phyloP scores from a whole-genome alignment of 2,797 vertebrate genomes.

The Sebastes paucispinis region DNA sequence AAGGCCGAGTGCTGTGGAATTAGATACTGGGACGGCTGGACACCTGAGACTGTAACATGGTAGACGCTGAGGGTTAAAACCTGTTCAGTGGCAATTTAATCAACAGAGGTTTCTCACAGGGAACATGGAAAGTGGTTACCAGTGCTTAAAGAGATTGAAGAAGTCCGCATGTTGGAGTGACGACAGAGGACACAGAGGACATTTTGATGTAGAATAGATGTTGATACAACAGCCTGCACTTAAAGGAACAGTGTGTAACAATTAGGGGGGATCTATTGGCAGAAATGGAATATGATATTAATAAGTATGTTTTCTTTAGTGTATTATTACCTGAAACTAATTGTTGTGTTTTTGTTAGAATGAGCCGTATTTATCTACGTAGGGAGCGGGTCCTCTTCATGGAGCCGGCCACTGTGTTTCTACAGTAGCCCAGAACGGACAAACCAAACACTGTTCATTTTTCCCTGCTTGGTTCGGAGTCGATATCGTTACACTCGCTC shows the following conservation, averaged over 20 bases:
- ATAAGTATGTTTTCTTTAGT: no score
- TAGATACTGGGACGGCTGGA: constrained; percentile 30
- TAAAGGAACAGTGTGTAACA: no score
- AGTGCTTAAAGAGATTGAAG: constrained; percentile 34
- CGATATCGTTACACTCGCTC: no score
- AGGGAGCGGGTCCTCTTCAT: no score
- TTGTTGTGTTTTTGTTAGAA: no score
- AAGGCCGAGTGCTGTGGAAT: constrained; percentile 39
- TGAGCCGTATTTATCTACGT: fast-evolving
- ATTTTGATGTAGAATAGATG: neutral
- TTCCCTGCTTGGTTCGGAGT: no score
- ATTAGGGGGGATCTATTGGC: no score
- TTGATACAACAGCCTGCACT: neutral
- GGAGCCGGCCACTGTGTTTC: no score
- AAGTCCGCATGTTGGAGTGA: neutral
- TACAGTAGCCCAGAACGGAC: no score
- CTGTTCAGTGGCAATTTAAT: constrained; percentile 58
- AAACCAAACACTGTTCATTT: no score
- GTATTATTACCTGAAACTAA: no score
- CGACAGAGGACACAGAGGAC: constrained; percentile 4
- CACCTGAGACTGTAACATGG: constrained; percentile 45
- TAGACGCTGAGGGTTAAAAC: constrained; percentile 33
- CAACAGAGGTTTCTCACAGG: constrained; percentile 28
- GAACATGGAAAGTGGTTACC: constrained; percentile 28
- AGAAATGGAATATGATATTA: no score